phyloP scores from a whole-genome alignment of 1,140 invertebrate genomes.

The Nautilus pompilius region DNA sequence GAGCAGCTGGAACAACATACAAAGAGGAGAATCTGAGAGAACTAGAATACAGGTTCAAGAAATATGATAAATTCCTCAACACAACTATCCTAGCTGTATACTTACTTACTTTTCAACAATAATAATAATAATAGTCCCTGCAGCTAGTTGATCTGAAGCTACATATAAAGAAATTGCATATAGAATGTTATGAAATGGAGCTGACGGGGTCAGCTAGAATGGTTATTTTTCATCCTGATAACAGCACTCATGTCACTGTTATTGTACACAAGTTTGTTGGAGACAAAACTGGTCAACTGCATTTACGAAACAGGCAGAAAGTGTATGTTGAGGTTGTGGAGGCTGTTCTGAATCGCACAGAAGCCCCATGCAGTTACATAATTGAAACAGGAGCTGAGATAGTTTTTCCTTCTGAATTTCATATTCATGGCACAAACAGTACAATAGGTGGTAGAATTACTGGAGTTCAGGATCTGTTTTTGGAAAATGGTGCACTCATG shows the following conservation, averaged over 20 bases:
- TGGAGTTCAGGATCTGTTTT: conserved; percentile 30
- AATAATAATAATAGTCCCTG: conserved; percentile 23
- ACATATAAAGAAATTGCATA: conserved; percentile 24
- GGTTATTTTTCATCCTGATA: conserved; percentile 32
- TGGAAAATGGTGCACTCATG: conserved; percentile 23
- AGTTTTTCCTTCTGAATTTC: conserved; percentile 29
- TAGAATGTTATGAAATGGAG: conserved; percentile 39
- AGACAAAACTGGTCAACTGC: conserved; percentile 39
- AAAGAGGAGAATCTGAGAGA: conserved; percentile 34
- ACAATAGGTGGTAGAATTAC: conserved; percentile 33
- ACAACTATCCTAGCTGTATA: conserved; percentile 35
- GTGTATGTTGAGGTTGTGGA: conserved; percentile 39
- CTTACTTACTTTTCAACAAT: conserved; percentile 35
- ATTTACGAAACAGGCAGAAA: conserved; percentile 30
- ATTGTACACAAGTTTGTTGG: conserved; percentile 36
- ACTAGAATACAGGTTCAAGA: conserved; percentile 37
- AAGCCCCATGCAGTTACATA: conserved; percentile 40
- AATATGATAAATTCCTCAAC: conserved; percentile 34
- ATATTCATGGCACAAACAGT: conserved; percentile 39
- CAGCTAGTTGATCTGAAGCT: conserved; percentile 31
- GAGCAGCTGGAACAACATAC: conserved; percentile 38
- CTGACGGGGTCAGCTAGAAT: conserved; percentile 31
- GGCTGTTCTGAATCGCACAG: conserved; percentile 33
- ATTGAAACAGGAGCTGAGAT: conserved; percentile 34
- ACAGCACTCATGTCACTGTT: conserved; percentile 17